Evolutionary conservation across 2,888 invertebrate genomes (phyloP), one percentile per base, ranked within the genome.

Genomic region (Homarus gammarus): DNA sequence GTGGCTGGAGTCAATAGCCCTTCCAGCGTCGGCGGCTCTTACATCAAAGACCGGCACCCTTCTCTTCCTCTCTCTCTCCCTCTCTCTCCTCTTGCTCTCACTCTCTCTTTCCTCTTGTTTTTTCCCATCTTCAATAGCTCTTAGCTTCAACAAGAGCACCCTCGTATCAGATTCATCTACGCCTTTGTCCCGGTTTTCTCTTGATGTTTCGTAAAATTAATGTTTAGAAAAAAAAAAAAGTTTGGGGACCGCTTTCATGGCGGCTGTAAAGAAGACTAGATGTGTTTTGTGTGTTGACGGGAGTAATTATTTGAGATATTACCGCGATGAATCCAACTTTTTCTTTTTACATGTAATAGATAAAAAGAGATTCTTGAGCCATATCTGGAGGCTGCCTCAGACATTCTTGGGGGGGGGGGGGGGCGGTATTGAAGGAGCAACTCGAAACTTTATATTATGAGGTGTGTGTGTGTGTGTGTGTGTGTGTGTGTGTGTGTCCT

Each of bases 141-240:
- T 56, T 56, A 56, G 15, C 56, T 56, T 18, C 15, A 18, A 56
- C 56, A 56, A 56, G 56, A 56, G 56, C 15, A 8, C 56, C 56
- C 77, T 77, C 51, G 77, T 77, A 77, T 77, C 77, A 77, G 78
- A 78, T 78, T 78, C 78, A 78, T 78, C 78, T 78, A 78, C 51
- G 12, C 78, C 51, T 78, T 78, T 78, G 78, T 78, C 51, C 31
- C 31, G n/a, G 78, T 27, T 78, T 78, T 78, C 78, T 78, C 78
- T 78, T 78, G 78, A 78, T 78, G 78, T 78, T 78, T 78, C 78
- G 78, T 51, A 51, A 78, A 78, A 78, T 78, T 78, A 78, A 78
- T 78, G 22, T 51, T 56, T n/a, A n/a, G n/a, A n/a, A n/a, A n/a
- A n/a, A n/a, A n/a, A 77, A 27, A 78, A 56, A 27, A 51, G 51